These are phyloP conservation scores for Mycogona germanica DNA, from an alignment of 2,888 invertebrate species.

Conservation along the genomic window DNA sequence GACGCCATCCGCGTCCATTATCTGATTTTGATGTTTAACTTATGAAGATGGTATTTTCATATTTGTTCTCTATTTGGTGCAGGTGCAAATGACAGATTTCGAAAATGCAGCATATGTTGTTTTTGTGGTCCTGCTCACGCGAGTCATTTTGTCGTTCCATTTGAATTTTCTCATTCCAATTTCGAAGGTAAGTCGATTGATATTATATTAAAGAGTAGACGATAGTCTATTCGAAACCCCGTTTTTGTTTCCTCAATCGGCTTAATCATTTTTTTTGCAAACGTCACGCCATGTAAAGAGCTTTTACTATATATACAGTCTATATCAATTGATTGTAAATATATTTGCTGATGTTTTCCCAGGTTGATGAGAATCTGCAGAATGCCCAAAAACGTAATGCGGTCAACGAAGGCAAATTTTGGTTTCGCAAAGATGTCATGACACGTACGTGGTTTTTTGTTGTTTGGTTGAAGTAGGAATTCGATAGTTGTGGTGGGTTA, in stretches of 20 bases:
- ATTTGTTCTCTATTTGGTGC: constrained; percentile 7
- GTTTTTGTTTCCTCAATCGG: no score
- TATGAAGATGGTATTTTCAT: no score
- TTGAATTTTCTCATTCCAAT: constrained; percentile 95
- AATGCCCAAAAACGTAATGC: constrained; percentile 87
- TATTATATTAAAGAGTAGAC: no score
- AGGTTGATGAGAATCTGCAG: constrained; percentile 94
- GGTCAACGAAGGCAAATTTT: constrained; percentile 68
- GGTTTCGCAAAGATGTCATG: constrained; percentile 74
- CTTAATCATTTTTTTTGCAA: no score
- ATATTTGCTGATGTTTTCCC: constrained; percentile 14
- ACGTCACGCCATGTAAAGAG: no score
- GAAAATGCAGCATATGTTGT: constrained; percentile 98
- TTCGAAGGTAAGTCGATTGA: constrained; percentile 54
- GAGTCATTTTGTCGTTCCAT: constrained; percentile 92
- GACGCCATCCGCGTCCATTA: not conserved
- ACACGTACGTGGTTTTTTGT: constrained; percentile 40
- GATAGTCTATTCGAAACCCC: no score
- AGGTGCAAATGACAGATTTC: constrained; percentile 93
- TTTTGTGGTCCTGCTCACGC: constrained; percentile 90
- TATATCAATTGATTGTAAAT: not conserved
- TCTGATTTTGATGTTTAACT: not conserved
- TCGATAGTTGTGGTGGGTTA: no score
- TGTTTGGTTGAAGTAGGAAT: no score
- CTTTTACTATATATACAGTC: constrained; percentile 2